Conservation (phyloP, 2,113 vertebrate genomes). For the Lepidothrix coronata region DNA sequence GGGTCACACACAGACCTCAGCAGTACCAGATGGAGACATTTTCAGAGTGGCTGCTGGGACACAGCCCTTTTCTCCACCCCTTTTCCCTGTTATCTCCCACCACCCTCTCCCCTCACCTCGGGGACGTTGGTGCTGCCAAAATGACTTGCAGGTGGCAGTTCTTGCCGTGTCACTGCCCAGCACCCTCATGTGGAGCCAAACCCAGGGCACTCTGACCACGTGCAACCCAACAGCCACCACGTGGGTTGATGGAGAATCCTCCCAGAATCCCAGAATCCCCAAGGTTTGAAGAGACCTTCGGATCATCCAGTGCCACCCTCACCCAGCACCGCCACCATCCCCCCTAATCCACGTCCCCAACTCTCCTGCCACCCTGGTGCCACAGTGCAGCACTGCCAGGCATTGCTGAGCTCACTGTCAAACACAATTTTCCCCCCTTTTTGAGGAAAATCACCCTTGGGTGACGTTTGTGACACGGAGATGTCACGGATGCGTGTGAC, state of each 20-base stretch:
- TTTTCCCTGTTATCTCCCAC: not conserved
- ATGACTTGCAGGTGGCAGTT: not conserved
- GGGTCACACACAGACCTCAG: accelerated
- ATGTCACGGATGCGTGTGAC: too few relatives aligned
- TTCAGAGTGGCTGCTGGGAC: not conserved
- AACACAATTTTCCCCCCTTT: too few relatives aligned
- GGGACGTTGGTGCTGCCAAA: not conserved
- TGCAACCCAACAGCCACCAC: not conserved
- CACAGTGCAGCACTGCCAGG: too few relatives aligned
- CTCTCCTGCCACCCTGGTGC: too few relatives aligned
- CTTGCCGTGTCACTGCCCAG: accelerated
- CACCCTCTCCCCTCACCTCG: accelerated
- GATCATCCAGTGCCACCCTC: too few relatives aligned
- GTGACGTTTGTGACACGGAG: accelerated
- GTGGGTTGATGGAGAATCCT: not conserved
- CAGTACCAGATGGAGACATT: not conserved
- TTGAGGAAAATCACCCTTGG: too few relatives aligned
- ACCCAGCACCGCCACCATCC: too few relatives aligned
- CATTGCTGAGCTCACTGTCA: too few relatives aligned
- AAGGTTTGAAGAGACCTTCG: too few relatives aligned
- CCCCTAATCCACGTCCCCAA: too few relatives aligned
- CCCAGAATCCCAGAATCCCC: too few relatives aligned
- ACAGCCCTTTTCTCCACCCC: not conserved
- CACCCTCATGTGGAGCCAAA: not conserved
- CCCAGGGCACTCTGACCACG: not conserved